Evolutionary conservation across 2,113 vertebrate genomes (phyloP), one percentile per base, ranked within the genome.

Genomic region (Pterophyllum scalare): DNA sequence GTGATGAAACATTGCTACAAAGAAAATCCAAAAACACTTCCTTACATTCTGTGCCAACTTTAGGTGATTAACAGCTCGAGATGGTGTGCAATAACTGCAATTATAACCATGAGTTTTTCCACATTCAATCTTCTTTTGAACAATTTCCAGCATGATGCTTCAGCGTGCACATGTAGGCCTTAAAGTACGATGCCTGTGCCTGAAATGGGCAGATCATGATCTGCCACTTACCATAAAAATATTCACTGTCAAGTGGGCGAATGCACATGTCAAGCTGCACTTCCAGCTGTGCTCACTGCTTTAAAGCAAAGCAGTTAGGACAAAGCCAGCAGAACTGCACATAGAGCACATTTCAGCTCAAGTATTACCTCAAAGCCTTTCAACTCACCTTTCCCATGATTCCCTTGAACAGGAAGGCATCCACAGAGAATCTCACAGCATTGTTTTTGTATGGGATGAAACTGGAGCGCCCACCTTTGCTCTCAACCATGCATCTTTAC

Each of bases 401-500:
- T 26, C 88, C 94, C 1, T 74, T 77, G 26, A 96, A 95, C 13
- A 90, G 8, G 82, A 95, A 96, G 2, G 95, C 92, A n/a, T 95
- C 94, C 75, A 96, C 82, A 7, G 87, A 87, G 76, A 96, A 95
- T 22, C 95, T 89, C 75, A 95, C 90, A 1, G 38, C 59, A 35
- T 91, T 91, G 67, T 80, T 90, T 64, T 62, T 86, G 79, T 85
- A 62, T 2, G 85, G 81, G 75, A 96, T 79, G 86, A 96, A 96
- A 22, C 89, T 88, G 43, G 95, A 95, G 79, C 22, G 86, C 7
- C 72, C 35, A 3, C 77, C 79, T 22, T 87, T 91, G 77, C 93
- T 93, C 82, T 95, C 92, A 22, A 86, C 67, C 92, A 95, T 92
- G 77, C 95, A 96, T 24, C 95, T 96, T 80, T 0, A 79, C 22